Percentiles rank a stretch among this genome's conserved stretches.
phyloP scores from a whole-genome alignment of 2,113 vertebrate genomes.

The Rattus norvegicus region DNA sequence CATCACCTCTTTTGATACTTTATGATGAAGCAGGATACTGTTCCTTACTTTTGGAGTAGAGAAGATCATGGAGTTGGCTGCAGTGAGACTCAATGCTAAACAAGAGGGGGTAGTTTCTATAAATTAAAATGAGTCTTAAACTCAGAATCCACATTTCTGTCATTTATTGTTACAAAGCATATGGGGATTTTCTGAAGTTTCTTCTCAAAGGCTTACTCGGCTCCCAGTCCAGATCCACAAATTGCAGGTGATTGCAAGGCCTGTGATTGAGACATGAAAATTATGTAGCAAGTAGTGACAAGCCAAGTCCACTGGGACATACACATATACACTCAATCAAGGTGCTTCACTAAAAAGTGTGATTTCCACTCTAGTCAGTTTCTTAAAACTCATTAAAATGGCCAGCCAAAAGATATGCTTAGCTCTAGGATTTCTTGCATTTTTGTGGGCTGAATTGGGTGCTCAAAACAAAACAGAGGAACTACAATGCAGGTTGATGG shows the following conservation, averaged over 20 bases:
- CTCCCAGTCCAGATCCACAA: constrained; percentile 10
- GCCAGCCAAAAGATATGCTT: constrained; percentile 61
- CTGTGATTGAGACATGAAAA: constrained; percentile 50
- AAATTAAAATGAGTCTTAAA: background rate
- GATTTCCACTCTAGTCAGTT: constrained; percentile 42
- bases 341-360: constrained; percentile 35
- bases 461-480: constrained; percentile 65
- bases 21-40: background rate
- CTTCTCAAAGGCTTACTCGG: background rate
- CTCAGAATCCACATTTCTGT: background rate
- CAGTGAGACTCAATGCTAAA: background rate
- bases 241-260: background rate
- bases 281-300: constrained; percentile 57
- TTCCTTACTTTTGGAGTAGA: background rate
- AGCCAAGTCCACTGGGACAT: constrained; percentile 9
- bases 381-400: constrained; percentile 41
- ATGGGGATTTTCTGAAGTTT: background rate
- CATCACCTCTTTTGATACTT: background rate
- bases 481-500: constrained; percentile 72
- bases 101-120: background rate
- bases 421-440: constrained; percentile 78
- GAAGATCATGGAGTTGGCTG: background rate
- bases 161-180: background rate
- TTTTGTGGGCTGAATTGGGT: constrained; percentile 56
- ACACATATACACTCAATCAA: background rate